Conservation (phyloP, 37 sponge, comb jelly and placozoan genomes). For the Geodia barretti region DNA sequence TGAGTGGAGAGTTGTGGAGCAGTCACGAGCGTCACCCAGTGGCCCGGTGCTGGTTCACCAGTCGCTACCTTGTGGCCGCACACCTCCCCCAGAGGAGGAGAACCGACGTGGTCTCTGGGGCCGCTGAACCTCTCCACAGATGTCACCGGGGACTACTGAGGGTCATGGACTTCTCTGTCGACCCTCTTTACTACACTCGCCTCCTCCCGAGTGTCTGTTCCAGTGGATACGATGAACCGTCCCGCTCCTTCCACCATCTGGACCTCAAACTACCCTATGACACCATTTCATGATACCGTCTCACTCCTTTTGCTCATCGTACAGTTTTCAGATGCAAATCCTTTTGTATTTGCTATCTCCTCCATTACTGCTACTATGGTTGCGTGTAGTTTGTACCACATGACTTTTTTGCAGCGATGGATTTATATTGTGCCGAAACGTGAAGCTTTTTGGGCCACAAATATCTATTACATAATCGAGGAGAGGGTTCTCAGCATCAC, state of each 20-base stretch:
- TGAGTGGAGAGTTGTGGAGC: slow-evolving; percentile 57
- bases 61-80: slow-evolving; percentile 37
- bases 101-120: not conserved
- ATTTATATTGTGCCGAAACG: too few relatives aligned
- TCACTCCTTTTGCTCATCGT: too few relatives aligned
- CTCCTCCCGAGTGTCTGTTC: slow-evolving; percentile 76
- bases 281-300: slow-evolving; percentile 34
- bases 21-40: slow-evolving; percentile 70
- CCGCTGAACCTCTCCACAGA: slow-evolving; percentile 22
- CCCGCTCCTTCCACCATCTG: slow-evolving; percentile 55
- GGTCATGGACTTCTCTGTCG: slow-evolving; percentile 72
- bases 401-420: too few relatives aligned
- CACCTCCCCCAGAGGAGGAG: slow-evolving; percentile 33
- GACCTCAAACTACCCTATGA: slow-evolving; percentile 73
- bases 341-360: too few relatives aligned
- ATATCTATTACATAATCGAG: too few relatives aligned
- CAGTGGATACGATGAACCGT: slow-evolving; percentile 76
- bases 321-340: too few relatives aligned
- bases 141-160: slow-evolving; percentile 60
- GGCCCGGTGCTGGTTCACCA: slow-evolving; percentile 32
- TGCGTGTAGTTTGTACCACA: too few relatives aligned
- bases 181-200: slow-evolving; percentile 53
- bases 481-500: too few relatives aligned
- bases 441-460: too few relatives aligned
- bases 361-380: too few relatives aligned